These are phyloP conservation scores for Promerops cafer DNA, from an alignment of 2,113 vertebrate genomes.

Conservation along the genomic window DNA sequence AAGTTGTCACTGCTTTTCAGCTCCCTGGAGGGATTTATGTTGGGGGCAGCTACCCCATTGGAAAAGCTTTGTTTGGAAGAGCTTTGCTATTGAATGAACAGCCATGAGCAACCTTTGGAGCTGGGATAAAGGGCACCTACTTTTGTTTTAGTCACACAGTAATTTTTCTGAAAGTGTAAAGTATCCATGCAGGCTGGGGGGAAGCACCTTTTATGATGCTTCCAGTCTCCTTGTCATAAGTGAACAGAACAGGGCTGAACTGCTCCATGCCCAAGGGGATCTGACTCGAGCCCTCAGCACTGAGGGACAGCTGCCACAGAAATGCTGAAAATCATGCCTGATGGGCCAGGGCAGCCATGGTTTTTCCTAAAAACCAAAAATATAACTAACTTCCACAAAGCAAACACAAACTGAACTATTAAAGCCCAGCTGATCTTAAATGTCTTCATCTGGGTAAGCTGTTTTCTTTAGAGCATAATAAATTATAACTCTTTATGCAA, in stretches of 20 bases:
- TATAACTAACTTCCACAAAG: neutral
- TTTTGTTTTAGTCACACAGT: neutral
- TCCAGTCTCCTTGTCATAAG: neutral
- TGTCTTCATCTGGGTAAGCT: neutral
- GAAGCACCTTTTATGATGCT: neutral
- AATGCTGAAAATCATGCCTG: neutral
- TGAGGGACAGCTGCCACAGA: neutral
- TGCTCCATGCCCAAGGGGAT: neutral
- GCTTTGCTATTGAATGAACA: neutral
- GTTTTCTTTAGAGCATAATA: neutral
- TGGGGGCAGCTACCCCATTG: neutral
- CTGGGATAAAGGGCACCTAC: neutral
- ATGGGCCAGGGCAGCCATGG: neutral
- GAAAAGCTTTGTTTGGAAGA: neutral
- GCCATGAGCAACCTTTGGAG: neutral
- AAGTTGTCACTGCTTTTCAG: neutral
- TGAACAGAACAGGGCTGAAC: neutral
- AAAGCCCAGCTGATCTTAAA: neutral
- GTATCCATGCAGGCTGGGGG: neutral
- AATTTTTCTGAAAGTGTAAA: neutral
- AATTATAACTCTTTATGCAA: neutral
- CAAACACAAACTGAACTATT: neutral
- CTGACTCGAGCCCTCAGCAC: accelerated
- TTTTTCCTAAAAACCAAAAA: neutral
- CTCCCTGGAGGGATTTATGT: neutral